Evolutionary conservation across 2,888 invertebrate species (phyloP).

Genomic region (Scotopteryx bipunctaria): DNA sequence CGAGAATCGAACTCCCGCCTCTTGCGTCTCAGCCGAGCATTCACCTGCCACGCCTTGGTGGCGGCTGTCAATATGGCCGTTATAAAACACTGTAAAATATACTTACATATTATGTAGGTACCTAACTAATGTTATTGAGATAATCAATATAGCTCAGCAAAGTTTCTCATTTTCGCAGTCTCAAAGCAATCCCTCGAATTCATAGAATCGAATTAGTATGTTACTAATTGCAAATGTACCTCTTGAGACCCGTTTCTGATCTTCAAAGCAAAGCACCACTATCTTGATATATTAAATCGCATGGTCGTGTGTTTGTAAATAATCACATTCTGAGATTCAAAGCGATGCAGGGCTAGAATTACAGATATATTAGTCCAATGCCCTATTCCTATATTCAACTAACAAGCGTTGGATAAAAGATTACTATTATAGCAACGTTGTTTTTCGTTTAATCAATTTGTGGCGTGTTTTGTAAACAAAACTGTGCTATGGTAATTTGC

Average conservation of each 20-base stretch:
- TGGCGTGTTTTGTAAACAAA: too few relatives aligned
- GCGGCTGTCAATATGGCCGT: too few relatives aligned
- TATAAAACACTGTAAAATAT: too few relatives aligned
- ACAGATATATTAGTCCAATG: background rate
- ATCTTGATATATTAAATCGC: background rate
- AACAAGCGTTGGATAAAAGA: too few relatives aligned
- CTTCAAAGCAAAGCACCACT: conserved; percentile 3
- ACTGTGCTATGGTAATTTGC: too few relatives aligned
- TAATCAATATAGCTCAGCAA: conserved; percentile 5
- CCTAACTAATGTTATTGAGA: background rate
- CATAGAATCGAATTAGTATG: conserved; percentile 11
- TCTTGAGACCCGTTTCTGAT: conserved; percentile 11
- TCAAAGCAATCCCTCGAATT: conserved; percentile 15
- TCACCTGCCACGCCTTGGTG: too few relatives aligned
- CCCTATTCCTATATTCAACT: too few relatives aligned
- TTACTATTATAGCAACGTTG: too few relatives aligned
- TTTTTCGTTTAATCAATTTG: too few relatives aligned
- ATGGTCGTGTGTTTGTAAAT: background rate
- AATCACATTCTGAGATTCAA: conserved; percentile 1
- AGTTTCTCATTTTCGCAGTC: background rate
- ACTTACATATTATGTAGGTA: too few relatives aligned
- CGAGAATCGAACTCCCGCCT: too few relatives aligned
- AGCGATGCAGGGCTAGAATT: background rate
- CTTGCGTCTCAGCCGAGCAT: too few relatives aligned
- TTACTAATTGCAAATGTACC: conserved; percentile 11